Evolutionary conservation across 2,888 invertebrate genomes (phyloP), one percentile per base, ranked within the genome.

Genomic region (Chloroclysta siterata): DNA sequence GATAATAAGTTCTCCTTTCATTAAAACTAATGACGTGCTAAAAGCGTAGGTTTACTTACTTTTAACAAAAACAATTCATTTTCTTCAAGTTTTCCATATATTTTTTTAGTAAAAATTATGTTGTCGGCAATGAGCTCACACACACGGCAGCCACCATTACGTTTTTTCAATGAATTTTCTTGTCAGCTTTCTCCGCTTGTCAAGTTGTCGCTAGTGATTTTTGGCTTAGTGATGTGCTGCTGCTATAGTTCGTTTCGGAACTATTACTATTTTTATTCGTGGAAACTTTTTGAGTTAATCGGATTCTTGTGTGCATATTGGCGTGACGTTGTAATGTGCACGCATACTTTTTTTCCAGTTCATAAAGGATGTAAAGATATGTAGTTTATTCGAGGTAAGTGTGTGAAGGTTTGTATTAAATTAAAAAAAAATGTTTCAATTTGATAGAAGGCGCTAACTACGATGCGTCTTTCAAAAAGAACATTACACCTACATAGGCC

Each of bases 111-210:
- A 70, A 75, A 82, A 84, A 84, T 61, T 82, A 89, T 82, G 92
- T 93, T 93, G 93, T 90, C 93, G 91, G 93, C 93, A 92, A 90
- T 92, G 93, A 81, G 80, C 36, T 39, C 36, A 39, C 79, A 71
- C 73, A 63, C 74, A 68, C 90, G 78, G 89, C 86, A 88, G 92
- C 88, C 91, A 93, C 90, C 91, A 91, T 91, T 87, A 88, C 88
- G 81, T 82, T 74, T 79, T 76, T 41, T 58, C 39, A n/a, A 47
- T 55, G 33, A 46, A 50, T 22, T 0, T 14, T 36, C 15, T 74
- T 70, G 50, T 0, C 33, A 50, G 14, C 28, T 13, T 48, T 13
- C 5, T 28, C 28, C 50, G 50, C 33, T 3, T 48, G 33, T 33
- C 33, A 3, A 68, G 68, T 33, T 11, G 60, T 72, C 72, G 72